These are phyloP conservation scores for Exocentrus adspersus DNA, from an alignment of 2,888 invertebrate species.

Conservation along the genomic window DNA sequence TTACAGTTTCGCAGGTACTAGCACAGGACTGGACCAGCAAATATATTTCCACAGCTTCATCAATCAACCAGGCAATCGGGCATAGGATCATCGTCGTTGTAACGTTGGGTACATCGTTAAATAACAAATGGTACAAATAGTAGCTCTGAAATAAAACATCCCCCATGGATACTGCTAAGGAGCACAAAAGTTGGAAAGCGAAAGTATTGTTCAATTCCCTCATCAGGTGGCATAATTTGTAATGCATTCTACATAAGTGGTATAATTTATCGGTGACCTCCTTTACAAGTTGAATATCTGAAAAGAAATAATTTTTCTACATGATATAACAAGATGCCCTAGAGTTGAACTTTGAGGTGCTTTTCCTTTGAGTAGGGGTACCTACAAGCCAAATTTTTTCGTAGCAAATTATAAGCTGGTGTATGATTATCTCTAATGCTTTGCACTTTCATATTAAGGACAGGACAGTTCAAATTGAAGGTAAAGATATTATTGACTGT, in stretches of 20 bases:
- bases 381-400: not conserved
- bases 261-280: conserved; percentile 10
- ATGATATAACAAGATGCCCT: no score
- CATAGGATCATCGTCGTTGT: not conserved
- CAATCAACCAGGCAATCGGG: conserved; percentile 8
- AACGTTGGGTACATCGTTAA: conserved; percentile 4
- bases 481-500: no score
- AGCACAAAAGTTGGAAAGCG: conserved; percentile 14
- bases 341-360: no score
- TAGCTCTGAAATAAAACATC: conserved; percentile 17
- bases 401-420: not conserved
- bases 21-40: conserved; percentile 12
- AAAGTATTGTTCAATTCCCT: conserved; percentile 19
- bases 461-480: no score
- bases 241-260: conserved; percentile 20
- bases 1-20: conserved; percentile 16
- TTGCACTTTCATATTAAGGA: not conserved
- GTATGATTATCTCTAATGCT: not conserved
- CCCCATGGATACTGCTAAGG: conserved; percentile 10
- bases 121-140: conserved; percentile 13
- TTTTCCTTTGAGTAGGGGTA: no score
- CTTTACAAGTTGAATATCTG: conserved; percentile 6
- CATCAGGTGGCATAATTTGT: conserved; percentile 15
- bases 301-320: no score
- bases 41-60: conserved; percentile 15